These are phyloP conservation scores for Ganaspis brasiliensis DNA, from an alignment of 2,888 invertebrate species.

Conservation along the genomic window DNA sequence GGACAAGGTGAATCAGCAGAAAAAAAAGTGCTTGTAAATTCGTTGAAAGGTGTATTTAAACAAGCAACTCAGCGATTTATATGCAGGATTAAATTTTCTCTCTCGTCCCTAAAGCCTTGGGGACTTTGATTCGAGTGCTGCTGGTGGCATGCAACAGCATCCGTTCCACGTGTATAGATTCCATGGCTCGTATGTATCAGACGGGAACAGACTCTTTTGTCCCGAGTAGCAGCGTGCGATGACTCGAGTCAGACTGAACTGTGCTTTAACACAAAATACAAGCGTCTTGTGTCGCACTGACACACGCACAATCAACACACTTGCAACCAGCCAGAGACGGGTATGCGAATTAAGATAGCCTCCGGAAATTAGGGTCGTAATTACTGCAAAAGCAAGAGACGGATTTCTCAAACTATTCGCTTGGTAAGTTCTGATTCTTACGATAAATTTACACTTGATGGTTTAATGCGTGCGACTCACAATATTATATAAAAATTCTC, in stretches of 20 bases:
- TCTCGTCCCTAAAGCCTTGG: conserved; percentile 28
- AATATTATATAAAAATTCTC: neutral
- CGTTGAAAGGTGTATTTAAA: conserved; percentile 39
- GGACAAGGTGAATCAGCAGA: neutral
- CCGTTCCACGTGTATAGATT: conserved; percentile 56
- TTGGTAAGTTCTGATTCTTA: neutral
- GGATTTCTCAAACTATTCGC: conserved; percentile 55
- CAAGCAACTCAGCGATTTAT: conserved; percentile 33
- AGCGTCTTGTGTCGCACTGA: neutral
- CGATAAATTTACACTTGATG: neutral
- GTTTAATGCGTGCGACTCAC: neutral
- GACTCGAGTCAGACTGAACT: conserved; percentile 54
- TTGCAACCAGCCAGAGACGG: conserved; percentile 34
- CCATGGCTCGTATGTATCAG: conserved; percentile 48
- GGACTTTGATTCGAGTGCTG: conserved; percentile 30
- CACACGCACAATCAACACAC: neutral
- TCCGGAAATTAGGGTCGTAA: conserved; percentile 63
- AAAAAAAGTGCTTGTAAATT: conserved; percentile 24
- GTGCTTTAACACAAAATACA: neutral
- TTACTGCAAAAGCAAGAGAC: conserved; percentile 57
- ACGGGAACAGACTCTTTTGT: conserved; percentile 47
- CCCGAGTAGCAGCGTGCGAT: conserved; percentile 52
- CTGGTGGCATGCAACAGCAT: conserved; percentile 46
- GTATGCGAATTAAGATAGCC: conserved; percentile 57
- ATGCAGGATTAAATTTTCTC: conserved; percentile 38